phyloP scores from a whole-genome alignment of 2,113 vertebrate species.

The mouse (Mus musculus) region DNA sequence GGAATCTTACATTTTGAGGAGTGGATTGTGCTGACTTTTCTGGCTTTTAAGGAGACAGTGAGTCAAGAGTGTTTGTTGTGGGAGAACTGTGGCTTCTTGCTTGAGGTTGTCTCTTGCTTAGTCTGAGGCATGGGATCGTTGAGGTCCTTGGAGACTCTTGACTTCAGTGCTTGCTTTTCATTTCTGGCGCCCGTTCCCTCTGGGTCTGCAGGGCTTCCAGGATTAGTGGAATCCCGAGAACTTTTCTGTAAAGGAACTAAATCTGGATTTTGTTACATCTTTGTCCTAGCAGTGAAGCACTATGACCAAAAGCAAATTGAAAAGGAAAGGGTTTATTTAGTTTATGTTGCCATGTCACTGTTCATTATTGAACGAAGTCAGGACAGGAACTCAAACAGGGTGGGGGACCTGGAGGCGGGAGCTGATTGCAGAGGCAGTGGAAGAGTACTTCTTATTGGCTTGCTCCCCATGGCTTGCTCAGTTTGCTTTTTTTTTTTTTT shows the following conservation, averaged over 20 bases:
- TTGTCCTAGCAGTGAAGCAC: background rate
- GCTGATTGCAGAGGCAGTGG: background rate
- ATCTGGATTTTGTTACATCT: slow-evolving; percentile 25
- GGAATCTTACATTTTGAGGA: slow-evolving; percentile 26
- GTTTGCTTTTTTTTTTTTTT: background rate
- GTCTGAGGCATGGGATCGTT: background rate
- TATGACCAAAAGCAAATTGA: background rate
- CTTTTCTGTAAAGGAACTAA: slow-evolving; percentile 44
- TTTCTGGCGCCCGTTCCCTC: background rate
- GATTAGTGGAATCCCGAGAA: slow-evolving; percentile 10
- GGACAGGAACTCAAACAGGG: background rate
- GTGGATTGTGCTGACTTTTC: slow-evolving; percentile 32
- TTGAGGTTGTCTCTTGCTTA: background rate
- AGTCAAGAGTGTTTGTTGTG: background rate
- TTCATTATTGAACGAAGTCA: background rate
- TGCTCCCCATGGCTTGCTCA: background rate
- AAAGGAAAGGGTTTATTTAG: background rate
- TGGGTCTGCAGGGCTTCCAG: background rate
- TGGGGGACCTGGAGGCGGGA: background rate
- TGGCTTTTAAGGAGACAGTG: slow-evolving; percentile 50
- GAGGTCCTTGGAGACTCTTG: slow-evolving; percentile 3
- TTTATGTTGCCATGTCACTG: no score
- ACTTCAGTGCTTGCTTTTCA: slow-evolving; percentile 16
- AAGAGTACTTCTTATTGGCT: background rate
- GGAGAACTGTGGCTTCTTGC: slow-evolving; percentile 32